Percentiles rank a stretch among this genome's conserved stretches.
Evolutionary conservation across 2,888 invertebrate species (phyloP).

Genomic region (Chymomyza fuscimana): DNA sequence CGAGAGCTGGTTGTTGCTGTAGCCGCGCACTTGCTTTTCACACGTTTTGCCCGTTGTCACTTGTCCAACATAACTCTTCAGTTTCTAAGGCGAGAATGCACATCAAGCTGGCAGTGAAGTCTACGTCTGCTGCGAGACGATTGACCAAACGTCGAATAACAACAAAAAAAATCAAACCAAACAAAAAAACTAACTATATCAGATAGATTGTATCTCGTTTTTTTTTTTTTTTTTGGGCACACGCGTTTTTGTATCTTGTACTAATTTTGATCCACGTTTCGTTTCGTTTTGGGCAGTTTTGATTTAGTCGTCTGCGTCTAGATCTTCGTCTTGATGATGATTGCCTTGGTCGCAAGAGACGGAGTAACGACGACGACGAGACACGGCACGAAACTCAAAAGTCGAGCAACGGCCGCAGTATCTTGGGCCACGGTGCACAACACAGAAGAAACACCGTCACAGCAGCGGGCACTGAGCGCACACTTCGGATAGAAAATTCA

Average conservation of each 20-base stretch:
- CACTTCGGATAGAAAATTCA: conserved; percentile 76
- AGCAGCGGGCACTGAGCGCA: conserved; percentile 74
- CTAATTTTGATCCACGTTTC: conserved; percentile 12
- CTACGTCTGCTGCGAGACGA: conserved; percentile 3
- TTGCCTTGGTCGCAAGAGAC: not conserved
- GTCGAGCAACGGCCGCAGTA: conserved; percentile 4
- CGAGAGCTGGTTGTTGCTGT: not conserved
- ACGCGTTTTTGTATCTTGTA: conserved; percentile 2
- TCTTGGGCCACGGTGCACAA: not conserved
- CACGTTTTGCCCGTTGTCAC: conserved; percentile 40
- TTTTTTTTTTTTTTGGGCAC: not conserved
- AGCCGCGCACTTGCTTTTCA: conserved; percentile 17
- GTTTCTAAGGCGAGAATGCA: conserved; percentile 56
- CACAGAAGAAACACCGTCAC: conserved; percentile 64
- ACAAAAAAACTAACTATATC: conserved; percentile 5
- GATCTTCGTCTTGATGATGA: not conserved
- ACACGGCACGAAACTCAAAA: conserved; percentile 16
- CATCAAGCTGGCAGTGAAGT: conserved; percentile 23
- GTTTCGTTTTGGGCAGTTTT: conserved; percentile 18
- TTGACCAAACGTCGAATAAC: conserved; percentile 15
- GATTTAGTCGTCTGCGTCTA: conserved; percentile 10
- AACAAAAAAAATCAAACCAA: conserved; percentile 30
- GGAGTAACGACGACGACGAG: conserved; percentile 16
- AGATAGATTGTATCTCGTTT: not conserved
- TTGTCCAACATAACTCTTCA: conserved; percentile 66